Evolutionary conservation across 2,888 invertebrate genomes (phyloP), one percentile per base, ranked within the genome.

Genomic region (Dyspetes luteomarginatus): DNA sequence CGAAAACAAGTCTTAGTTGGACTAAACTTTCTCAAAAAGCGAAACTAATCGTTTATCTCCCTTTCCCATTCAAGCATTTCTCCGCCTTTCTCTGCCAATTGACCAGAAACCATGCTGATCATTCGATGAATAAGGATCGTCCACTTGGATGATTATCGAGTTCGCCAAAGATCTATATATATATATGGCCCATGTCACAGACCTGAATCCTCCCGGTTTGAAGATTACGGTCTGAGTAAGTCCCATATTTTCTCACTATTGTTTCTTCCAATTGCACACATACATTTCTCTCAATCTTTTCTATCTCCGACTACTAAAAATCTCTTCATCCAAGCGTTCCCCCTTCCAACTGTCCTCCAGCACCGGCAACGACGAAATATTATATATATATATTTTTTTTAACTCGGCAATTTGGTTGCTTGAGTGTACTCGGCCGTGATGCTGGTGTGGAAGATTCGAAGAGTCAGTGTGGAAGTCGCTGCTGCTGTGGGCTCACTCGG

Each of bases 341-440:
- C n/a, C n/a, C n/a, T n/a, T n/a, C n/a, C n/a, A n/a, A n/a, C n/a
- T n/a, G n/a, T n/a, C n/a, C n/a, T n/a, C n/a, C n/a, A n/a, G n/a
- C n/a, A n/a, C 69, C 76, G 55, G 4, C 24, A 9, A 3, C 79
- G 65, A 79, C 69, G 83, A 88, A 89, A 89, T 87, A 85, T n/a
- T 87, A 89, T 45, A 45, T 45, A 36, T 12, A 5, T 1, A 4
- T 45, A n/a, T 1, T 12, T 88, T 88, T 89, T 89, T 86, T 87
- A 89, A 86, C 85, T 85, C 85, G 82, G 84, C 86, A 89, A 90
- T 89, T 88, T 88, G 88, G 88, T 88, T 86, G 86, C 81, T 83
- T 84, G 86, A 87, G 88, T 87, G 88, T 88, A 85, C 87, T 88
- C 85, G 86, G 82, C 86, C 15, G 85, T 87, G 45, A 26, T 87